phyloP scores from a whole-genome alignment of 2,113 vertebrate genomes.

The Poicephalus gulielmi region DNA sequence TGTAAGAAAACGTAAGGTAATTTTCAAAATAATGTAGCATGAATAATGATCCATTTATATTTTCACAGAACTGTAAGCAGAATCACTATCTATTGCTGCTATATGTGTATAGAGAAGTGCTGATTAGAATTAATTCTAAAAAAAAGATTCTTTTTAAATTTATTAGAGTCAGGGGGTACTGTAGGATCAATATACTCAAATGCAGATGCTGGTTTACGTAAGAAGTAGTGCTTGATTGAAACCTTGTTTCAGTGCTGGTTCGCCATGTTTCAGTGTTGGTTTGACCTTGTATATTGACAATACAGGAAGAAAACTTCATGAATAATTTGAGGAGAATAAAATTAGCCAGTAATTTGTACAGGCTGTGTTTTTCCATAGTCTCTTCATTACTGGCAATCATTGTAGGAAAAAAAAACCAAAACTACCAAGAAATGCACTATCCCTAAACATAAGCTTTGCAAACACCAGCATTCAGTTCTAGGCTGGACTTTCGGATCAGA shows the following conservation, averaged over 20 bases:
- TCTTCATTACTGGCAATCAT: not conserved
- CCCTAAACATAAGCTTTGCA: not conserved
- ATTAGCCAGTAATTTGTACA: not conserved
- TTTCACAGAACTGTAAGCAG: not conserved
- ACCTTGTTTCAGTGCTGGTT: not conserved
- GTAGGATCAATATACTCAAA: not conserved
- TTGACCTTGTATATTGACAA: not conserved
- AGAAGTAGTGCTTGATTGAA: not conserved
- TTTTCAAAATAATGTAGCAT: not conserved
- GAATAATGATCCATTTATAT: not conserved
- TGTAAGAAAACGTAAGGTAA: not conserved
- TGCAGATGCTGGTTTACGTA: not conserved
- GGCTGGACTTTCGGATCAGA: not conserved
- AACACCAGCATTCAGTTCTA: not conserved
- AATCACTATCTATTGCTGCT: not conserved
- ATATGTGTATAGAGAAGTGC: not conserved
- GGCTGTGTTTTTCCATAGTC: not conserved
- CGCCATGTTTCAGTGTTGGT: not conserved
- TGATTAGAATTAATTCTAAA: not conserved
- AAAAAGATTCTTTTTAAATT: not conserved
- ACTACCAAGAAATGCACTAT: accelerated
- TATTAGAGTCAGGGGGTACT: not conserved
- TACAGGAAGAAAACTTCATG: not conserved
- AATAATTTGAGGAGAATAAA: not conserved
- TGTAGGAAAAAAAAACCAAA: not conserved